These are phyloP conservation scores for Rhogogaster chlorosoma DNA, from an alignment of 2,888 invertebrate genomes.

Conservation along the genomic window DNA sequence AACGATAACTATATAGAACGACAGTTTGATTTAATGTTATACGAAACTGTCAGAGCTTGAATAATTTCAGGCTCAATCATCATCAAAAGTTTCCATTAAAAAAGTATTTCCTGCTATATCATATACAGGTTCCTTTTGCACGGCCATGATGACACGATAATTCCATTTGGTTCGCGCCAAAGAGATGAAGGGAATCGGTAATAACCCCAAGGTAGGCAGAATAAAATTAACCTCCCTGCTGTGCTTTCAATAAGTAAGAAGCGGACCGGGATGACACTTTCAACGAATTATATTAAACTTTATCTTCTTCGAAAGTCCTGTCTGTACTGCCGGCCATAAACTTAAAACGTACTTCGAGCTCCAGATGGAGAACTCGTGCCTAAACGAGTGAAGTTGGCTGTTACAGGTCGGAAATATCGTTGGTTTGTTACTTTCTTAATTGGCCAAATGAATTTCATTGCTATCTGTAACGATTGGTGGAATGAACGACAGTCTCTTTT, in stretches of 20 bases:
- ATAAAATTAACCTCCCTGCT: conserved; percentile 12
- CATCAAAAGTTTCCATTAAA: not conserved
- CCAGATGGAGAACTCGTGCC: conserved; percentile 1
- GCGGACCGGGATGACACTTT: not conserved
- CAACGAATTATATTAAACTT: conserved; percentile 41
- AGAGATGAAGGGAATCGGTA: conserved; percentile 12
- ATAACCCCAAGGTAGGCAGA: conserved; percentile 22
- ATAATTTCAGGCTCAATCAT: not conserved
- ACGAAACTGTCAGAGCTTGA: not conserved
- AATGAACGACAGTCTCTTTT: not conserved
- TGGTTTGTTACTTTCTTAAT: conserved; percentile 24
- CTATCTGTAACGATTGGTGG: conserved; percentile 1
- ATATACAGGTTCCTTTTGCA: not conserved
- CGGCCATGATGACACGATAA: conserved; percentile 13
- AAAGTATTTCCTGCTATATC: not conserved
- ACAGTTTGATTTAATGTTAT: not conserved
- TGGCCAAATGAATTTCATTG: conserved; percentile 36
- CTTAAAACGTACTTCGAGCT: conserved; percentile 12
- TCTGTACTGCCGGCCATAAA: conserved; percentile 13
- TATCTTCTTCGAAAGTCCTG: conserved; percentile 28
- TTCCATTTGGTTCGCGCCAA: not conserved
- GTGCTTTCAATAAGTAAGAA: conserved; percentile 28
- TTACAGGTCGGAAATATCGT: conserved; percentile 10
- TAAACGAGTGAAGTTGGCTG: not conserved
- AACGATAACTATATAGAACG: not conserved